phyloP scores from a whole-genome alignment of 2,113 vertebrate genomes.

The human (Homo sapiens) region DNA sequence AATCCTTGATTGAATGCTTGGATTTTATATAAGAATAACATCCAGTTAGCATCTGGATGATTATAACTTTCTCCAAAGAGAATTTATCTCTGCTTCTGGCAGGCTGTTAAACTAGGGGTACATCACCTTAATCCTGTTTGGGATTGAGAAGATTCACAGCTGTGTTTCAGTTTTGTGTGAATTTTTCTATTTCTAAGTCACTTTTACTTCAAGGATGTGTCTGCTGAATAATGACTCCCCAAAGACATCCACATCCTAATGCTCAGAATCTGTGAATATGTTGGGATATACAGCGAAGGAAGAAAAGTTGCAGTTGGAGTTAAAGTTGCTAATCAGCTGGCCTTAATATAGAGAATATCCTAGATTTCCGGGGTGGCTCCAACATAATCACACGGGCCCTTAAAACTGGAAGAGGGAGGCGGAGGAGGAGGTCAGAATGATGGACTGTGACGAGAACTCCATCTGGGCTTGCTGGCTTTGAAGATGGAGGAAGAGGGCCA shows the following conservation, averaged over 20 bases:
- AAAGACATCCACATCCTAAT: background rate
- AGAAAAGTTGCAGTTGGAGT: background rate
- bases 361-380: background rate
- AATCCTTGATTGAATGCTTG: background rate
- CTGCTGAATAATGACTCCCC: background rate
- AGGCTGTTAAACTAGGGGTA: background rate
- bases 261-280: background rate
- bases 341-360: background rate
- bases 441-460: fast-evolving
- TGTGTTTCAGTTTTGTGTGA: background rate
- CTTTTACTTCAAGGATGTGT: background rate
- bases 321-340: background rate
- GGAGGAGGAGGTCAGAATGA: background rate
- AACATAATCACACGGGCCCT: background rate
- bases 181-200: background rate
- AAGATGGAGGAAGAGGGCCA: background rate
- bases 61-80: background rate
- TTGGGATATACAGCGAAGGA: background rate
- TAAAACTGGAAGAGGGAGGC: background rate
- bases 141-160: background rate
- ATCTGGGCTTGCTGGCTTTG: background rate
- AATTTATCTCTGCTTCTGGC: background rate
- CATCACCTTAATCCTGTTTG: background rate
- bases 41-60: background rate
- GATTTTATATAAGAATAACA: background rate